Evolutionary conservation across 2,113 vertebrate species (phyloP).

Genomic region (Phocoena sinus): DNA sequence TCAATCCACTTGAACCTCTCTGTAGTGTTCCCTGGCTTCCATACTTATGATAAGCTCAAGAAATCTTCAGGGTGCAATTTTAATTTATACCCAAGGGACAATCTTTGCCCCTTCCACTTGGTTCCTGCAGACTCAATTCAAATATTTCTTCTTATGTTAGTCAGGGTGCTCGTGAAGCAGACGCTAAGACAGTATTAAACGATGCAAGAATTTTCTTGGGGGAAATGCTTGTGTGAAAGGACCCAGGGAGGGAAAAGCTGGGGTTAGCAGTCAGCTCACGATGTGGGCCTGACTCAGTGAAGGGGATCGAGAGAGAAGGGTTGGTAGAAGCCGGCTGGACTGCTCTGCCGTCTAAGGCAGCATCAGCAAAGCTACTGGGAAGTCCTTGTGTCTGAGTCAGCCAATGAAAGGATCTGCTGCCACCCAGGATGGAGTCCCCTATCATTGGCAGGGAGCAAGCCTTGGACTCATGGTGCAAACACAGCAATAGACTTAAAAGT

Average conservation of each 20-base stretch:
- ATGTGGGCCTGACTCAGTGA: neutral
- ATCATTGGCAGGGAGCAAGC: neutral
- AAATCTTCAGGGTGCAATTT: neutral
- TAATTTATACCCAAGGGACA: neutral
- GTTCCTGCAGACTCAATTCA: neutral
- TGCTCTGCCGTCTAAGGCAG: neutral
- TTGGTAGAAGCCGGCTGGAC: neutral
- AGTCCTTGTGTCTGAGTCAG: neutral
- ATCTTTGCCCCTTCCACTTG: neutral
- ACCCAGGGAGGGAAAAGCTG: neutral
- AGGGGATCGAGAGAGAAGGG: neutral
- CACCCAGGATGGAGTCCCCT: neutral
- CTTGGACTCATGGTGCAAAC: neutral
- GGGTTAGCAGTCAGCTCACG: neutral
- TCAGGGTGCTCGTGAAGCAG: neutral
- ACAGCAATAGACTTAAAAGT: neutral
- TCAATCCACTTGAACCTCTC: neutral
- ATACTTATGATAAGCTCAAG: neutral
- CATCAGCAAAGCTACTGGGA: neutral
- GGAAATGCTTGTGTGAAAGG: neutral
- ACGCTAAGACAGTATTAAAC: neutral
- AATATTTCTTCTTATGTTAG: neutral
- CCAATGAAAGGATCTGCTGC: neutral
- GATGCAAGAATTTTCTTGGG: neutral
- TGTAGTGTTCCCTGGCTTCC: neutral